These are phyloP conservation scores for Apis mellifera DNA, from an alignment of 1,140 invertebrate genomes.

Conservation along the genomic window DNA sequence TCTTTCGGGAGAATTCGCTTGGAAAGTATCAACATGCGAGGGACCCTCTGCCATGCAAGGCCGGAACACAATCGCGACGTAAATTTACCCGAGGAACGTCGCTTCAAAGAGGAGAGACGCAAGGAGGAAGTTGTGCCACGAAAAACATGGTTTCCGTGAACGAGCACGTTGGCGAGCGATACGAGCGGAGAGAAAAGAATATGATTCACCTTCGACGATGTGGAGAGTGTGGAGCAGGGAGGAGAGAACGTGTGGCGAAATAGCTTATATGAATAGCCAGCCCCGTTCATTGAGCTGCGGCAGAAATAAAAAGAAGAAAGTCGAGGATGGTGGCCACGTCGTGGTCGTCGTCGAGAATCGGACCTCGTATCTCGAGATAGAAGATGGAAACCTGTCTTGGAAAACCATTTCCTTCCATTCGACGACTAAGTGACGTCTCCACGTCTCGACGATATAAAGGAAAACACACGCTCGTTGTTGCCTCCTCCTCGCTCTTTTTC, in stretches of 20 bases:
- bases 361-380: slow-evolving; percentile 2
- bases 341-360: slow-evolving; percentile 21
- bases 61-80: slow-evolving; percentile 1
- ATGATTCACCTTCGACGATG: slow-evolving; percentile 31
- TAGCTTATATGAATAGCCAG: slow-evolving; percentile 44
- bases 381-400: slow-evolving; percentile 8
- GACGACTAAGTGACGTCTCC: slow-evolving; percentile 40
- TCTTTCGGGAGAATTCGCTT: slow-evolving; percentile 13
- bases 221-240: slow-evolving; percentile 10
- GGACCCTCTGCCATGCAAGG: not conserved
- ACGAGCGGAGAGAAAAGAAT: slow-evolving; percentile 2
- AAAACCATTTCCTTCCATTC: slow-evolving; percentile 57
- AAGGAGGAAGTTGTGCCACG: not conserved
- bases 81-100: slow-evolving; percentile 18
- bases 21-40: not conserved
- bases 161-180: not conserved
- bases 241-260: slow-evolving; percentile 1
- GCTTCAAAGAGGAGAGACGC: slow-evolving; percentile 17
- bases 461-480: slow-evolving; percentile 46
- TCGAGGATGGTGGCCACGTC: not conserved
- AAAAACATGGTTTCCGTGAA: not conserved
- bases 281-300: slow-evolving; percentile 18
- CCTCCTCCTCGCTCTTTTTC: slow-evolving; percentile 34
- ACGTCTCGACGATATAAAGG: slow-evolving; percentile 50
- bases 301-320: slow-evolving; percentile 42